A percentile compares a stretch with the other conserved stretches of the same genome.
phyloP scores from a whole-genome alignment of 2,888 invertebrate species.

The Lomographa bimaculata region DNA sequence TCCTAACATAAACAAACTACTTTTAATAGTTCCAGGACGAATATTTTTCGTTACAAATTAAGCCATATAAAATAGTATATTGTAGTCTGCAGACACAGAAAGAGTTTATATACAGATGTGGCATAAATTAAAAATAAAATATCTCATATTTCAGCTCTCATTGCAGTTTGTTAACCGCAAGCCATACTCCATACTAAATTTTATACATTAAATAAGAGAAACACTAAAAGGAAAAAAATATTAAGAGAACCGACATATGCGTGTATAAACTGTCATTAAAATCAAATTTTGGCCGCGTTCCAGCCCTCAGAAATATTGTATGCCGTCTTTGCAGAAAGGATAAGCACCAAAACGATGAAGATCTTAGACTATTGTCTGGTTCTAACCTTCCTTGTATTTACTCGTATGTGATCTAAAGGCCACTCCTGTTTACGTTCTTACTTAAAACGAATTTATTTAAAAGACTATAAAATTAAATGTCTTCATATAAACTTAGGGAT shows the following conservation, averaged over 20 bases:
- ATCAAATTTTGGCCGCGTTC: conserved; percentile 73
- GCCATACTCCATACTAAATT: conserved; percentile 13
- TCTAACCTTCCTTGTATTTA: conserved; percentile 4
- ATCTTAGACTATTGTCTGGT: conserved; percentile 47
- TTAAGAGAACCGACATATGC: conserved; percentile 63
- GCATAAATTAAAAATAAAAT: conserved; percentile 15
- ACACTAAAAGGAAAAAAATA: conserved; percentile 47
- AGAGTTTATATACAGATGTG: neutral
- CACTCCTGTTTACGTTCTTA: neutral
- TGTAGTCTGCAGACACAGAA: too few species aligned
- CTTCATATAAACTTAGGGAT: conserved; percentile 12
- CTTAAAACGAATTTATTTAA: conserved; percentile 1
- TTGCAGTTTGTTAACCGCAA: conserved; percentile 9
- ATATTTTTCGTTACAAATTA: too few species aligned
- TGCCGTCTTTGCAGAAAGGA: conserved; percentile 67
- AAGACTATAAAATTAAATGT: conserved; percentile 6
- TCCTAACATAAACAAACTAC: too few species aligned
- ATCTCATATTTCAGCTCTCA: conserved; percentile 5
- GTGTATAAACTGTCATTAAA: conserved; percentile 79
- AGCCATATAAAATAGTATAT: too few species aligned
- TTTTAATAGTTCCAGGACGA: too few species aligned
- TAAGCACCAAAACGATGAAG: conserved; percentile 47
- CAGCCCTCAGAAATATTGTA: conserved; percentile 74
- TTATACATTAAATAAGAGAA: conserved; percentile 35
- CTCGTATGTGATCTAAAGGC: neutral